phyloP scores from a whole-genome alignment of 2,888 invertebrate species.

The Ichneumon xanthorius region DNA sequence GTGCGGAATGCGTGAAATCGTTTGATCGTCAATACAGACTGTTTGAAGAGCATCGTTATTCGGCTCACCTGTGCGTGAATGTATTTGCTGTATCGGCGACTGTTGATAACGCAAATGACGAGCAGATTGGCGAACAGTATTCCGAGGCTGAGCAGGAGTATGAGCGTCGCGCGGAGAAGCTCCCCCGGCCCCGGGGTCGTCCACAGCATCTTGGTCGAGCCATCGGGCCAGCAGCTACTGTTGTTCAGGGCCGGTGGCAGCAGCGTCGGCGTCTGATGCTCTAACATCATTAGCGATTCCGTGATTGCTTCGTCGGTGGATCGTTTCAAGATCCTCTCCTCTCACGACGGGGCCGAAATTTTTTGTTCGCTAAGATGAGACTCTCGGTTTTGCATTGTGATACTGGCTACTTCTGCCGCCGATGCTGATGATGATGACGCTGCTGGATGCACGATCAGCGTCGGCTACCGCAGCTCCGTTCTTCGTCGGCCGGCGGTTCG shows the following conservation, averaged over 20 bases:
- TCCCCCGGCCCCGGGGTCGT: conserved; percentile 89
- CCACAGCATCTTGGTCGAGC: conserved; percentile 85
- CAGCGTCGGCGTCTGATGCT: conserved; percentile 90
- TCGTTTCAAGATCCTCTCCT: conserved; percentile 56
- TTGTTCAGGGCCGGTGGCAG: conserved; percentile 93
- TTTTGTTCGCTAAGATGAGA: conserved; percentile 63
- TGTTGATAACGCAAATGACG: conserved; percentile 93
- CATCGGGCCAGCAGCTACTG: conserved; percentile 92
- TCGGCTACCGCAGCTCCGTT: conserved; percentile 41
- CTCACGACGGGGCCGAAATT: neutral
- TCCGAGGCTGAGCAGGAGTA: conserved; percentile 91
- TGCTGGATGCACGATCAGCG: conserved; percentile 55
- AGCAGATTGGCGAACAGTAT: conserved; percentile 93
- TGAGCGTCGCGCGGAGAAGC: conserved; percentile 91
- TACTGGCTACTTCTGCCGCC: conserved; percentile 39
- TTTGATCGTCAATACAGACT: conserved; percentile 23
- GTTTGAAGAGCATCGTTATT: neutral
- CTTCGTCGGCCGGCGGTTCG: conserved; percentile 25
- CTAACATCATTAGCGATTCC: conserved; percentile 86
- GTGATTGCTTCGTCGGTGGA: conserved; percentile 55
- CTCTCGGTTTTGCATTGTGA: conserved; percentile 11
- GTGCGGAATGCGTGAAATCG: conserved; percentile 15
- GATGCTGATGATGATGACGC: conserved; percentile 42
- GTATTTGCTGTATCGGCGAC: conserved; percentile 92
- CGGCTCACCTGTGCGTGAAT: conserved; percentile 93